phyloP scores from a whole-genome alignment of 2,113 vertebrate species.

The Burhinus oedicnemus region DNA sequence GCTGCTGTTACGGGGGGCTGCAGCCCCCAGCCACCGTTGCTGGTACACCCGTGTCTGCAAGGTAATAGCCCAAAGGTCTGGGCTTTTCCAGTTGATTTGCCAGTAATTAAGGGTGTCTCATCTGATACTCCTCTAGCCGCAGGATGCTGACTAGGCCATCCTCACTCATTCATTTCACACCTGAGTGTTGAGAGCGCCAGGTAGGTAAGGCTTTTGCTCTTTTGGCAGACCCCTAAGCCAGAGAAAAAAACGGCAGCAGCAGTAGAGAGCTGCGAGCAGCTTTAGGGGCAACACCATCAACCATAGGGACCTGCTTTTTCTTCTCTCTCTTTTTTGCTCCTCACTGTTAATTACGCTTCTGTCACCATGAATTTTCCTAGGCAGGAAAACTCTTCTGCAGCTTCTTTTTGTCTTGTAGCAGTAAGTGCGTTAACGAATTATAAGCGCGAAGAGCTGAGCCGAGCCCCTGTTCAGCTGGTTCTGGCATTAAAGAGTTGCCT shows the following conservation, averaged over 20 bases:
- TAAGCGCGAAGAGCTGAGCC: not conserved
- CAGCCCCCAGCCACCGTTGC: accelerated
- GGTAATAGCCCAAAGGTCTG: not conserved
- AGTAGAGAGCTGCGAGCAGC: not conserved
- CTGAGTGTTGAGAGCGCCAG: accelerated
- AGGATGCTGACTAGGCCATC: no score
- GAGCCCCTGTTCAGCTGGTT: not conserved
- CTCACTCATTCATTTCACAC: not conserved
- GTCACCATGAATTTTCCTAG: not conserved
- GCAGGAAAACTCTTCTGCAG: not conserved
- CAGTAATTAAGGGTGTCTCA: not conserved
- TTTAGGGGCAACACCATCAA: not conserved
- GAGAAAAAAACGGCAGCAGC: not conserved
- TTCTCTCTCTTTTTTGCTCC: not conserved
- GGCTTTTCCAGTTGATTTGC: not conserved
- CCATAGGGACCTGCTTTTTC: not conserved
- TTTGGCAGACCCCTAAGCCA: not conserved
- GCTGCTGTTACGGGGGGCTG: not conserved
- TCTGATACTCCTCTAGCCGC: not conserved
- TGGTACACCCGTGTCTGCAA: not conserved
- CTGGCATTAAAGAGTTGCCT: not conserved
- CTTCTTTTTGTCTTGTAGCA: not conserved
- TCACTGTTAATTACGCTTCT: not conserved
- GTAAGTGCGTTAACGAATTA: not conserved
- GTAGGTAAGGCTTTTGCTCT: not conserved